Base-by-base conservation (phyloP, 2,797 vertebrate genomes). In the Pangasius macronema region DNA sequence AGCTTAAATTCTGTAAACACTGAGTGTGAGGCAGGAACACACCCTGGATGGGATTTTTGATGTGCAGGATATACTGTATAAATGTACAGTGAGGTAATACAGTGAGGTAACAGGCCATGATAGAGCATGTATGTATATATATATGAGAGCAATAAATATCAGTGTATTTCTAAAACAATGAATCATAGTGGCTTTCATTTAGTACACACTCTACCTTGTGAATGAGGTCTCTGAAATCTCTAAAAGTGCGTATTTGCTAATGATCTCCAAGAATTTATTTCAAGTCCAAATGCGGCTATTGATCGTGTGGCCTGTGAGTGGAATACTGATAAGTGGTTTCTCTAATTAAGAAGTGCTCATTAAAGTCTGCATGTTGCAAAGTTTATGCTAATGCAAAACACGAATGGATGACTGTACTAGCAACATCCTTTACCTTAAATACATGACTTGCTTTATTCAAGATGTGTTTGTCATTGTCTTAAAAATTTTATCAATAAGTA, bases 301-400 rank as follows among this genome's bases (percentile, higher is more conserved):
- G 88, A 91, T 89, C 72, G 65, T 75, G 61, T 16, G 81, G 46
- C 57, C 57, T 79, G 57, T n/a, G 67, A 89, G 82, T 63, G 22
- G 75, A 88, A 87, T 82, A 73, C 83, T 59, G 79, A 88, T 88
- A 49, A 88, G 85, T 82, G 42, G 20, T 75, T 46, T 49, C 13
- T 72, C 42, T 51, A 86, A 89, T 89, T 89, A 83, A 85, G 89
- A 87, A 79, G 27, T 5, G 84, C 51, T 80, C 30, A 55, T 63
- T 89, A 80, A 88, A 89, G 85, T 85, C 76, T 24, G 84, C 24
- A 73, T 85, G 67, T 73, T 83, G 59, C 68, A 51, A 86, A 70
- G 86, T 70, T 82, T 85, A 87, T 90, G 61, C 81, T 86, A 86
- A 89, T 88, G 79, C 10, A 67, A 13, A 9, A 65, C 84, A 83